phyloP scores from a whole-genome alignment of 2,888 invertebrate genomes.

The Luperina testacea region DNA sequence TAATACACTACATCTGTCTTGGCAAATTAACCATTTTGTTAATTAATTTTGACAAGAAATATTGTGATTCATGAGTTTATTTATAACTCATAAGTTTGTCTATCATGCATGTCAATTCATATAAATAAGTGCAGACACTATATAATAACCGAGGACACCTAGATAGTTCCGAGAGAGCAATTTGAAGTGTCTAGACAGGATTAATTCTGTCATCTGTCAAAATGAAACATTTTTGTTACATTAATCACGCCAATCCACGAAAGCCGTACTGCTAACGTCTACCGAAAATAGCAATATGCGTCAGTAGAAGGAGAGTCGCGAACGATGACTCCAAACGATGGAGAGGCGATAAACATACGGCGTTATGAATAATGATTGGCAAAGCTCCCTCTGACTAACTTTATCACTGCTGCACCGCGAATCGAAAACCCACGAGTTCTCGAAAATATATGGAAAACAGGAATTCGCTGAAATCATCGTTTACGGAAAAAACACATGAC shows the following conservation, averaged over 20 bases:
- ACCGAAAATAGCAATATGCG: constrained; percentile 84
- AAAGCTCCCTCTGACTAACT: constrained; percentile 79
- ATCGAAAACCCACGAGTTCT: constrained; percentile 72
- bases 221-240: constrained; percentile 65
- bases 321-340: constrained; percentile 81
- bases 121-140: constrained; percentile 38
- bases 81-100: constrained; percentile 53
- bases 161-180: constrained; percentile 42
- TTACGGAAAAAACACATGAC: constrained; percentile 62
- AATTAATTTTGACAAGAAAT: constrained; percentile 77
- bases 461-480: constrained; percentile 67
- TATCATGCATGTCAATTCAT: constrained; percentile 48
- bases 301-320: constrained; percentile 79
- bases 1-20: constrained; percentile 81
- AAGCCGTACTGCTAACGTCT: constrained; percentile 66
- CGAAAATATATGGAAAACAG: constrained; percentile 64
- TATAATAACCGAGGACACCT: constrained; percentile 16
- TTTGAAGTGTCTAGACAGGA: constrained; percentile 38
- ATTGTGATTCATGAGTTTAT: constrained; percentile 55
- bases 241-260: constrained; percentile 69
- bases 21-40: constrained; percentile 79
- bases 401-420: constrained; percentile 64
- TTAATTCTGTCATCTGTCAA: constrained; percentile 68
- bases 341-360: constrained; percentile 80
- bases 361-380: constrained; percentile 85